These are phyloP conservation scores for Pectinophora gossypiella DNA, from an alignment of 1,140 invertebrate genomes.

Conservation along the genomic window DNA sequence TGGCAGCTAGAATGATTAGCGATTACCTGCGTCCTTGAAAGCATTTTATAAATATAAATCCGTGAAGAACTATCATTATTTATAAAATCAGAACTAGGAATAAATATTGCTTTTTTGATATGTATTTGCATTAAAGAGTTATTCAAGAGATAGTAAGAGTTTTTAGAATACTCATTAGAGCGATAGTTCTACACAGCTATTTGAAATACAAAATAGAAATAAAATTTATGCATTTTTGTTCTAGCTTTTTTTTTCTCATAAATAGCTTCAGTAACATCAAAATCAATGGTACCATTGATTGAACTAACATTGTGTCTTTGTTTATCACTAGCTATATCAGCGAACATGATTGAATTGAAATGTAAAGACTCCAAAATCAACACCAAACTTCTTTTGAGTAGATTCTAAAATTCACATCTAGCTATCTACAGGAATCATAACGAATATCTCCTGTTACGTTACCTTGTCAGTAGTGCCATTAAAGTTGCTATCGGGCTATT, in stretches of 20 bases:
- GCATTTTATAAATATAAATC: conserved; percentile 5
- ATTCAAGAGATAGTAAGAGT: too few species aligned
- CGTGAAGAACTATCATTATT: background rate
- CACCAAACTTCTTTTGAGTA: background rate
- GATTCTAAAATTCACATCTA: background rate
- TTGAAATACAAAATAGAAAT: background rate
- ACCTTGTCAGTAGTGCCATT: conserved; percentile 91
- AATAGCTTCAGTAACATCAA: too few species aligned
- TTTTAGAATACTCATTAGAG: too few species aligned
- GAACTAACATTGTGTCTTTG: too few species aligned
- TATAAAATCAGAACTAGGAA: background rate
- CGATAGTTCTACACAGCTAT: too few species aligned
- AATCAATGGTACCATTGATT: too few species aligned
- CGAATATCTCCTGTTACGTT: conserved; percentile 75
- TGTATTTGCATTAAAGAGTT: background rate
- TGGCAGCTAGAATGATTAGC: conserved; percentile 1
- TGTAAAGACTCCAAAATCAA: too few species aligned
- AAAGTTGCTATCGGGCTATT: conserved; percentile 90
- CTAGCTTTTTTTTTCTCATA: too few species aligned
- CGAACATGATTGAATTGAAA: too few species aligned
- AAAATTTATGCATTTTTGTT: background rate
- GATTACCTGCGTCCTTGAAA: conserved; percentile 31
- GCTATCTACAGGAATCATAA: background rate
- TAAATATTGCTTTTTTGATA: background rate
- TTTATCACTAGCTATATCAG: too few species aligned